Base-by-base conservation (phyloP, 2,113 vertebrate species). In the Syngnathus floridae region DNA sequence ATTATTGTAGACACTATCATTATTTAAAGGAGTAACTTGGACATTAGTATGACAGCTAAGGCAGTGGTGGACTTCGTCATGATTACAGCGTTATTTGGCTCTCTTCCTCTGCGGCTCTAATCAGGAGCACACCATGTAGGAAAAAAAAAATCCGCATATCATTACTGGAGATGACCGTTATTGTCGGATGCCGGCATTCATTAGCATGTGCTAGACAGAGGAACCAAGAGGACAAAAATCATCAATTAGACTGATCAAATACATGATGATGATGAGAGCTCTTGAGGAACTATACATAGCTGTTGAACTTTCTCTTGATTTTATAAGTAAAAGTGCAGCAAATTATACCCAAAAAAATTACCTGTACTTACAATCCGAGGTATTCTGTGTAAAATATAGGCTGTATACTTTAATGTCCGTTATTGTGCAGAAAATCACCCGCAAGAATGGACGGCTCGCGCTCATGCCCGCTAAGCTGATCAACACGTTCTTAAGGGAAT, bases 201-300 rank as follows among this genome's bases (percentile, higher is more conserved):
- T 96, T 98, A 94, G 93, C 93, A 94, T 95, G 89, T 90, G 74
- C 78, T 67, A 71, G 90, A 92, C 87, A 89, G 91, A 90, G 91
- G 92, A 92, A 92, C 91, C 90, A 86, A 92, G 92, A 90, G 92
- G 92, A 95, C 92, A 95, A 93, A 95, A 96, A 97, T 94, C 94
- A 94, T 93, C 96, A 95, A 97, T 97, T 95, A 94, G 91, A 87
- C 87, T 85, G 87, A 91, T 92, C 89, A 91, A 94, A 84, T 76
- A 81, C 78, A 76, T 62, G 60, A 76, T 70, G 66, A 64, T 71
- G 82, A 85, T 77, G 87, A 94, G 92, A 85, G 91, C 92, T 84
- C 92, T 93, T 92, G 88, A 90, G 89, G 87, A 84, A 85, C 66
- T 43, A 43, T 61, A 61, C 85, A 84, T 78, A 84, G 75, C 84